Evolutionary conservation across 2,888 invertebrate species (phyloP), one percentile per base, ranked within the genome.

Genomic region (Tachina fera): DNA sequence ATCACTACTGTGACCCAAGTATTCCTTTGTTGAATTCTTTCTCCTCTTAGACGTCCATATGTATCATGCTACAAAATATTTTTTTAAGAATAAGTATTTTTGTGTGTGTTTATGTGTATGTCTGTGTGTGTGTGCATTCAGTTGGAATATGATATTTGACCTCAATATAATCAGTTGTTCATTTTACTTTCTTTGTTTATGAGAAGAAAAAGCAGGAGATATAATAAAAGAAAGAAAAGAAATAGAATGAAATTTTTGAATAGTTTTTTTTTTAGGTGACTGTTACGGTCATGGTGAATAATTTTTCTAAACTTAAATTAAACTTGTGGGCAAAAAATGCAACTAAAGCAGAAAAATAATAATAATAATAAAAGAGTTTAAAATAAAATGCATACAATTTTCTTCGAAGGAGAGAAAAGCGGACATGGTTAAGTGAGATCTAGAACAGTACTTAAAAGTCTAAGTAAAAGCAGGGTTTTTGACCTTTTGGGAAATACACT

Each of bases 101-200:
- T n/a, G n/a, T n/a, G n/a, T n/a, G n/a, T n/a, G n/a, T n/a, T n/a
- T n/a, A n/a, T 31, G 45, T 49, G 1, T 45, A 39, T 45, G 22
- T 45, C 5, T 41, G 10, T 43, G 53, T 58, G 41, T 67, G 43
- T 51, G 43, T 45, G 2, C 22, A 8, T 51, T 49, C 58, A 9
- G 53, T 58, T 77, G 65, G 67, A 77, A 72, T 77, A 77, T 83
- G 71, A 83, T 72, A 77, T 71, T 83, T 77, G 83, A 83, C 83
- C 83, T 77, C 71, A 83, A 83, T 77, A 67, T 61, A 47, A 82
- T 49, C 71, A 83, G 71, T 83, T 72, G 65, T 77, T 72, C 61
- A 71, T 83, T 77, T 72, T 49, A 43, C 22, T 74, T 22, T 8
- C 6, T 19, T 60, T 51, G 9, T 61, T 51, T 19, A 8, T 49